Base-by-base conservation (phyloP, 2,797 vertebrate genomes). In the Gallirallus australis region DNA sequence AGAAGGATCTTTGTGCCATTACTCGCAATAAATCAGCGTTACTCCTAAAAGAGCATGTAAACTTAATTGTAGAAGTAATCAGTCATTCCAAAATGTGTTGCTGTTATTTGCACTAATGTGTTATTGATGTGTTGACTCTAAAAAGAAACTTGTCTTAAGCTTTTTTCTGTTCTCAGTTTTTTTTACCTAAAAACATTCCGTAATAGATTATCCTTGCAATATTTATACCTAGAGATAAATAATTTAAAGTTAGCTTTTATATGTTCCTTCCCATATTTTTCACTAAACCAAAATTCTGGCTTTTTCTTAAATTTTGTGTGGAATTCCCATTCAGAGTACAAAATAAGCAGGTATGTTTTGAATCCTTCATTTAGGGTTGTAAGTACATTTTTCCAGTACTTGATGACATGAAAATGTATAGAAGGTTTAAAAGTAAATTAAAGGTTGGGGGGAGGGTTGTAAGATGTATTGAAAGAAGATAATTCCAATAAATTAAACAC, bases 361-460 rank as follows among this genome's bases (percentile, higher is more conserved):
- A 85, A 56, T 75, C 54, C 53, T 93, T 92, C 78, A 78, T 86
- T 93, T 88, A 94, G 95, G 93, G 47, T 86, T 91, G 35, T 65
- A 89, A 96, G 73, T 75, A 78, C 73, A 13, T 77, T 95, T 82
- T 96, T 96, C 73, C 76, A 95, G 65, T 95, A 92, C 95, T 96
- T 96, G 90, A 94, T 93, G 77, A 70, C 96, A 52, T 97, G 96
- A 94, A 95, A 96, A 95, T 94, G 94, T 95, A 47, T 92, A 83
- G 94, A 94, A 77, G 87, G 17, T 93, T 87, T 94, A 61, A 94
- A 89, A 95, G 60, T 91, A 92, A 94, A 76, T 96, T 93, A 91
- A 96, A 82, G 50, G 9, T 4, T 71, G 94, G 89, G 86, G 94
- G 94, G 69, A 82, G 92, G 92, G 84, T 77, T 93, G 28, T 91